phyloP scores from a whole-genome alignment of 2,888 invertebrate genomes.

The Luperina testacea region DNA sequence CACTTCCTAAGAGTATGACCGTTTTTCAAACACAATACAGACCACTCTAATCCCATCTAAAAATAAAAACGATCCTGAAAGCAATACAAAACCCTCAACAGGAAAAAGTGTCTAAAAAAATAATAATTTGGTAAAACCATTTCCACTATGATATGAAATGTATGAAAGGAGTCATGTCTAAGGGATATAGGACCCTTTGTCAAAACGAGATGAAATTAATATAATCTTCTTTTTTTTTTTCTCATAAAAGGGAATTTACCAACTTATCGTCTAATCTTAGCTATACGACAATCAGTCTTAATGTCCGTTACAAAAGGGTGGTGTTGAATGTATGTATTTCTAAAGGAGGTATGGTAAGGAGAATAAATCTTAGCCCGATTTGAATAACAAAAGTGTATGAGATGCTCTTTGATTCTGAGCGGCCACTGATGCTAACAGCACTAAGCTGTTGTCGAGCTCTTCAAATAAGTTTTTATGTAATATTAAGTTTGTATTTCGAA shows the following conservation, averaged over 20 bases:
- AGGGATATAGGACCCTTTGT: constrained; percentile 59
- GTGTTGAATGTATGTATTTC: constrained; percentile 1
- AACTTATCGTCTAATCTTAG: background rate
- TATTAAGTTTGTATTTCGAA: constrained; percentile 57
- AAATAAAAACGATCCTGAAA: constrained; percentile 35
- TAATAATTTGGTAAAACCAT: constrained; percentile 61
- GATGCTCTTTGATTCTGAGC: constrained; percentile 65
- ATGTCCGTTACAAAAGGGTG: accelerated
- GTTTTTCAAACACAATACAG: constrained; percentile 17
- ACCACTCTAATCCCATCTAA: constrained; percentile 41
- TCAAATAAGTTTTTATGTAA: constrained; percentile 56
- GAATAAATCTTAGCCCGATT: constrained; percentile 66
- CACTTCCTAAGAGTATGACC: constrained; percentile 4
- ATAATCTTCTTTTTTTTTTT: constrained; percentile 62
- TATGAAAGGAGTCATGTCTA: constrained; percentile 61
- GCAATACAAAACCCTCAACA: constrained; percentile 21
- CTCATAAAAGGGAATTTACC: constrained; percentile 55
- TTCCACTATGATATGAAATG: constrained; percentile 57
- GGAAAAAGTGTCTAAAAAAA: constrained; percentile 48
- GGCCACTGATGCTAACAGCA: constrained; percentile 54
- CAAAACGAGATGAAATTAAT: constrained; percentile 67
- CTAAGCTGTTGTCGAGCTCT: constrained; percentile 52
- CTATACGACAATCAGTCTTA: constrained; percentile 24
- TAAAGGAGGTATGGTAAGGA: constrained; percentile 47
- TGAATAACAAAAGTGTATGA: constrained; percentile 67